Evolutionary conservation across 2,888 invertebrate genomes (phyloP).

Genomic region (Catotricha subobsoleta): DNA sequence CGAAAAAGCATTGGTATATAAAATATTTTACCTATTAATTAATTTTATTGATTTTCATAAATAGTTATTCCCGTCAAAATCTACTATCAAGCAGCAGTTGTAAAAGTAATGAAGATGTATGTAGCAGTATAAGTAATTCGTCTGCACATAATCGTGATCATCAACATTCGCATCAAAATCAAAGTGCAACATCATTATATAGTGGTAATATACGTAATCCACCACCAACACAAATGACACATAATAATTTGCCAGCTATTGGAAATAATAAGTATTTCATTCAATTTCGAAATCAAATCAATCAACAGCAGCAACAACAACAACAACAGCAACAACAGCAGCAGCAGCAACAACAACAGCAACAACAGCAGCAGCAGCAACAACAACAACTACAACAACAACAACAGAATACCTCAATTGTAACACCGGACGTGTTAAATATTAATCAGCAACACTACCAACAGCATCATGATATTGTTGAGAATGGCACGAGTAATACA

Average conservation of each 20-base stretch:
- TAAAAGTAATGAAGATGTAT: constrained; percentile 49
- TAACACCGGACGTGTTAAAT: constrained; percentile 7
- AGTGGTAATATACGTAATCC: constrained; percentile 20
- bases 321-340: constrained; percentile 2
- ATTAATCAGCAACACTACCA: constrained; percentile 8
- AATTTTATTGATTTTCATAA: no score
- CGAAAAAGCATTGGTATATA: no score
- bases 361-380: constrained; percentile 14
- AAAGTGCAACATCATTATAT: no score
- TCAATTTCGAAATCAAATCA: constrained; percentile 6
- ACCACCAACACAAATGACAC: constrained; percentile 16
- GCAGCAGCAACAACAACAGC: constrained; percentile 13
- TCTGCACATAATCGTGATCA: constrained; percentile 35
- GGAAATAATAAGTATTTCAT: constrained; percentile 8
- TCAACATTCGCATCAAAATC: constrained; percentile 20
- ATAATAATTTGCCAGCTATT: constrained; percentile 14
- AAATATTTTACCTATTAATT: no score
- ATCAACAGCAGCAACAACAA: no score
- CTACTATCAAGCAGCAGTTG: constrained; percentile 51
- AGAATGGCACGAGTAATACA: background rate
- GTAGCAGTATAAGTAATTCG: background rate
- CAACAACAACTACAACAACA: no score
- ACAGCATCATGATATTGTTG: constrained; percentile 1
- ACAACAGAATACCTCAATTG: constrained; percentile 3
- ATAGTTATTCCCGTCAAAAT: constrained; percentile 82